A percentile compares a stretch with the other conserved stretches of the same genome.
Evolutionary conservation across 1,140 invertebrate genomes (phyloP).

Genomic region (Cylas formicarius): DNA sequence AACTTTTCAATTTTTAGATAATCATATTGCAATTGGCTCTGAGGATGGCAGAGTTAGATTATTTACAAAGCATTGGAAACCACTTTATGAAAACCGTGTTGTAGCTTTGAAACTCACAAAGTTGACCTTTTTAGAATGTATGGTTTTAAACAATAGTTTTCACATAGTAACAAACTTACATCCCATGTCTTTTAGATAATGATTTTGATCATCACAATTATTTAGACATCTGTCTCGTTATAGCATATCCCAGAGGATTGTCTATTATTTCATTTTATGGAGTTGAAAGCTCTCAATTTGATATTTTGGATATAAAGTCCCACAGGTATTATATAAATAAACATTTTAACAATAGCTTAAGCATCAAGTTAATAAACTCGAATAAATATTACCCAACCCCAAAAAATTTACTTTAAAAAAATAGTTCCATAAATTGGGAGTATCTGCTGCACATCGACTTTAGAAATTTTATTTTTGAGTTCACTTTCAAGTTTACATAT

Average conservation of each 20-base stretch:
- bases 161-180: not conserved
- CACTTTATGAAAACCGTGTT: constrained; percentile 26
- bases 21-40: constrained; percentile 33
- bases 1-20: constrained; percentile 18
- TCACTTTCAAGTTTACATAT: too few relatives aligned
- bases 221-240: constrained; percentile 17
- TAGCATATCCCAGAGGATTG: constrained; percentile 19
- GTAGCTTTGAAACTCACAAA: constrained; percentile 31
- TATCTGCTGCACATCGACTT: too few relatives aligned
- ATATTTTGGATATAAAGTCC: constrained; percentile 21
- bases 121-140: constrained; percentile 31
- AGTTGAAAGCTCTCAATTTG: constrained; percentile 15
- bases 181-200: constrained; percentile 16
- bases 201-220: constrained; percentile 15
- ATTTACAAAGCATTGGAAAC: constrained; percentile 30
- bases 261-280: constrained; percentile 23
- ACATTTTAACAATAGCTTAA: too few relatives aligned
- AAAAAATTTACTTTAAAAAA: too few relatives aligned
- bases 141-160: constrained; percentile 4
- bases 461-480: too few relatives aligned
- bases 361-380: too few relatives aligned
- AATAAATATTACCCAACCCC: too few relatives aligned
- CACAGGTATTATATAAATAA: constrained; percentile 20
- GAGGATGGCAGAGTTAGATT: constrained; percentile 35
- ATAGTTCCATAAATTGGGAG: too few relatives aligned